phyloP scores from a whole-genome alignment of 2,113 vertebrate species.

The Synchiropus splendidus region DNA sequence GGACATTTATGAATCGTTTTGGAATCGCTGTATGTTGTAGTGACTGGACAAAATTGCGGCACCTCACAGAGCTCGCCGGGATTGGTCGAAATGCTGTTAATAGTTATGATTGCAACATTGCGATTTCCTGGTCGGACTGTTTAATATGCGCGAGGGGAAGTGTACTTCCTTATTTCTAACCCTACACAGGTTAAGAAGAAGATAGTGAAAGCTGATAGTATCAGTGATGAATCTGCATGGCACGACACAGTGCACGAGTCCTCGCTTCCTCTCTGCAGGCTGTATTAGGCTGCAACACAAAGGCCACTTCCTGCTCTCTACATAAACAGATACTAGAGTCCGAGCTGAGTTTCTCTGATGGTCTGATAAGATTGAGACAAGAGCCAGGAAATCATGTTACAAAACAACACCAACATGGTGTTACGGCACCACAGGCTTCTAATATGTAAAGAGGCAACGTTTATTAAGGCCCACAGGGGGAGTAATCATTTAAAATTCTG shows the following conservation, averaged over 20 bases:
- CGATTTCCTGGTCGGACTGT: too few relatives aligned
- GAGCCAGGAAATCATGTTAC: constrained; percentile 48
- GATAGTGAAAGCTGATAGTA: constrained; percentile 4
- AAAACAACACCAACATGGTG: constrained; percentile 10
- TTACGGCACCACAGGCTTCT: constrained; percentile 17
- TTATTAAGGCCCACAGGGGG: constrained; percentile 12
- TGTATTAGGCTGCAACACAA: constrained; percentile 31
- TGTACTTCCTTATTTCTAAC: constrained; percentile 52
- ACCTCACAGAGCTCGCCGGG: too few relatives aligned
- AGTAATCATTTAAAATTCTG: constrained; percentile 15
- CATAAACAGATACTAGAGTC: constrained; percentile 34
- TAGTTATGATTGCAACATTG: too few relatives aligned
- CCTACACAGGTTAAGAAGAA: neutral
- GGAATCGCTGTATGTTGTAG: too few relatives aligned
- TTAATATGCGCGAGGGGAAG: too few relatives aligned
- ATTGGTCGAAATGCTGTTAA: too few relatives aligned
- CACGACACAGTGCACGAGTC: constrained; percentile 25
- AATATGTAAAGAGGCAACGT: neutral
- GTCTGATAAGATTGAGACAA: constrained; percentile 41
- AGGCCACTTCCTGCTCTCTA: constrained; percentile 46
- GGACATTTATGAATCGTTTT: too few relatives aligned
- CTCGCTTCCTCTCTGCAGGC: constrained; percentile 38
- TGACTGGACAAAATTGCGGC: too few relatives aligned
- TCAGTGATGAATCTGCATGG: constrained; percentile 2
- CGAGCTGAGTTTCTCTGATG: constrained; percentile 41